Conservation (phyloP, 2,797 vertebrate genomes). For the Oreochromis mossambicus region DNA sequence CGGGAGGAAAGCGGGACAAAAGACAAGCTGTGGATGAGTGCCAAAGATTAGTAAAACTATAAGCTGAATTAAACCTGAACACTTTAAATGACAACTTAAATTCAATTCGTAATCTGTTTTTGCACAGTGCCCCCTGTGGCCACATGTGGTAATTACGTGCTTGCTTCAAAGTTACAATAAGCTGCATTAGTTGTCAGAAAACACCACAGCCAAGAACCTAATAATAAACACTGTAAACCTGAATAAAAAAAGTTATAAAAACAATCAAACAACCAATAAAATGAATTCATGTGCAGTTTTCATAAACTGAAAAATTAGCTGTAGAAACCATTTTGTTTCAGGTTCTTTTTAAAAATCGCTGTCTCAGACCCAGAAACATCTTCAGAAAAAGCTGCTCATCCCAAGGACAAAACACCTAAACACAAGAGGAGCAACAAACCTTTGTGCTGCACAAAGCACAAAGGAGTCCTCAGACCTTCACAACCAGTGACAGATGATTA, state of each 20-base stretch:
- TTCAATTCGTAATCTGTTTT: neutral
- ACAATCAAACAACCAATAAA: neutral
- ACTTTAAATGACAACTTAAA: neutral
- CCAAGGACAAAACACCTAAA: neutral
- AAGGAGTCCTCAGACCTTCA: neutral
- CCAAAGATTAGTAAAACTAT: neutral
- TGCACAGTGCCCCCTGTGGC: neutral
- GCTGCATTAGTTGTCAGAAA: neutral
- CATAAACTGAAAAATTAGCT: neutral
- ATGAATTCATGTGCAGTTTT: neutral
- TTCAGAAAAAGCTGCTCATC: neutral
- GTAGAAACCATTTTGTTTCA: neutral
- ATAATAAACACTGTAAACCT: neutral
- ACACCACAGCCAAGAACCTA: neutral
- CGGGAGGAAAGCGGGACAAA: no score
- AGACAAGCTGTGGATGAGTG: no score
- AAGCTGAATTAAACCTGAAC: neutral
- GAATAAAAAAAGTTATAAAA: neutral
- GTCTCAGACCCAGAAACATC: neutral
- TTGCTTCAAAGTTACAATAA: neutral
- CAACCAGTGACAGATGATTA: neutral
- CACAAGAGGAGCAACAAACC: neutral
- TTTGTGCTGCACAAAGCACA: neutral
- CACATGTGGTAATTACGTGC: neutral
- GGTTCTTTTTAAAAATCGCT: neutral